A percentile compares a stretch with the other conserved stretches of the same genome.
These are phyloP conservation scores for Pteruthius melanotis DNA, from an alignment of 2,113 vertebrate genomes.

Conservation along the genomic window DNA sequence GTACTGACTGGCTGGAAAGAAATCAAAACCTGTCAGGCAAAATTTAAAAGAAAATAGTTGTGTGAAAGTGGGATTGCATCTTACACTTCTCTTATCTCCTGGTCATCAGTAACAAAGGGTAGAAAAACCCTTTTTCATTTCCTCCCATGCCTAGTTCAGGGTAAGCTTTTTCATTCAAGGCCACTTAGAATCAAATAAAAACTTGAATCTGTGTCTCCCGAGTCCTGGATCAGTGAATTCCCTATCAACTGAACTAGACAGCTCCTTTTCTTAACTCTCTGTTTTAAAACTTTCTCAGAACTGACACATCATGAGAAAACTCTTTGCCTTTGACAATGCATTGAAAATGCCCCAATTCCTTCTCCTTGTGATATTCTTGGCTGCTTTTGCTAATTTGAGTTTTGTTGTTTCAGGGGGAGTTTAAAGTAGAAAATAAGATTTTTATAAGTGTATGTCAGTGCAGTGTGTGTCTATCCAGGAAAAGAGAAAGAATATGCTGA, in stretches of 20 bases:
- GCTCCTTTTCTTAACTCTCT: not conserved
- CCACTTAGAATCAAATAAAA: not conserved
- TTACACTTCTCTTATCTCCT: not conserved
- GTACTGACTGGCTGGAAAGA: not conserved
- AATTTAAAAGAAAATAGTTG: not conserved
- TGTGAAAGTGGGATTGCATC: not conserved
- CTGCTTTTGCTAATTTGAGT: not conserved
- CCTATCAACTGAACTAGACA: not conserved
- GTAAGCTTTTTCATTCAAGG: not conserved
- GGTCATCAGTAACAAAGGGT: not conserved
- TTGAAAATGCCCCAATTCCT: not conserved
- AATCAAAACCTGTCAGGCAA: not conserved
- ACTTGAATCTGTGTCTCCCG: not conserved
- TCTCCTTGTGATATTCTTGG: not conserved
- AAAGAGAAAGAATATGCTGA: constrained; percentile 5
- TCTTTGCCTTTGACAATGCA: not conserved
- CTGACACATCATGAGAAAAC: not conserved
- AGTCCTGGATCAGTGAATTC: not conserved
- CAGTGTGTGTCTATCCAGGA: not conserved
- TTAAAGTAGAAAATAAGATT: constrained; percentile 40
- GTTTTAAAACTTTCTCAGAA: not conserved
- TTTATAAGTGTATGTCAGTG: not conserved
- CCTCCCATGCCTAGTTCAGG: not conserved
- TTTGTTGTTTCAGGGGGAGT: not conserved
- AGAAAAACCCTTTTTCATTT: not conserved